Conservation (phyloP, 2,113 vertebrate genomes). For the Circaetus gallicus region DNA sequence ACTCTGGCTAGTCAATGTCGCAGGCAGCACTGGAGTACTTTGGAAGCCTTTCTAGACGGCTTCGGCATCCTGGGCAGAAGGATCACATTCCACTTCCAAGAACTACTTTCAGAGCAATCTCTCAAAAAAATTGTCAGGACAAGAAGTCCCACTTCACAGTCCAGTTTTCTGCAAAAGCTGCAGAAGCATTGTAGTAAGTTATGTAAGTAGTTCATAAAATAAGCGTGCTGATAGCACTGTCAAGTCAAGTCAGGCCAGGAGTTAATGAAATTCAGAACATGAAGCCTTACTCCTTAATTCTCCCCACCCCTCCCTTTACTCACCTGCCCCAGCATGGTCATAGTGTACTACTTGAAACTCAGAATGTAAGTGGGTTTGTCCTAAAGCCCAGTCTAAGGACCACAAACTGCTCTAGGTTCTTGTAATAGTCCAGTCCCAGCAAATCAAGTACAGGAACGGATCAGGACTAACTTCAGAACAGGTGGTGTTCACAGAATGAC, state of each 20-base stretch:
- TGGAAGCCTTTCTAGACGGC: background rate
- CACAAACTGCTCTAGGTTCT: background rate
- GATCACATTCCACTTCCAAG: background rate
- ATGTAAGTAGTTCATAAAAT: background rate
- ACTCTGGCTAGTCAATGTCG: background rate
- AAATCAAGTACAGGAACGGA: background rate
- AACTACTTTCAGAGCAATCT: background rate
- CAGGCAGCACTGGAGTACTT: background rate
- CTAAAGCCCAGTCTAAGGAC: background rate
- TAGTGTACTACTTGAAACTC: background rate
- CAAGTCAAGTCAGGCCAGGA: background rate
- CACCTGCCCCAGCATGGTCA: background rate
- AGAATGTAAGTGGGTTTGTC: background rate
- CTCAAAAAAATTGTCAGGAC: background rate
- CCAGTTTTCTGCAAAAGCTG: background rate
- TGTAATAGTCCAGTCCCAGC: background rate
- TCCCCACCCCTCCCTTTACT: background rate
- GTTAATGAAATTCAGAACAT: background rate
- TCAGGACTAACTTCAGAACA: background rate
- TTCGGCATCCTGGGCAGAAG: background rate
- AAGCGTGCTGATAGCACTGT: background rate
- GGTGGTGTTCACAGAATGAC: background rate
- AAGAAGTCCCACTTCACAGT: background rate
- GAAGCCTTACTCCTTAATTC: background rate
- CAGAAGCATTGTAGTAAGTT: background rate